Evolutionary conservation across 2,888 invertebrate species (phyloP).

Genomic region (Hydropsyche betteni): DNA sequence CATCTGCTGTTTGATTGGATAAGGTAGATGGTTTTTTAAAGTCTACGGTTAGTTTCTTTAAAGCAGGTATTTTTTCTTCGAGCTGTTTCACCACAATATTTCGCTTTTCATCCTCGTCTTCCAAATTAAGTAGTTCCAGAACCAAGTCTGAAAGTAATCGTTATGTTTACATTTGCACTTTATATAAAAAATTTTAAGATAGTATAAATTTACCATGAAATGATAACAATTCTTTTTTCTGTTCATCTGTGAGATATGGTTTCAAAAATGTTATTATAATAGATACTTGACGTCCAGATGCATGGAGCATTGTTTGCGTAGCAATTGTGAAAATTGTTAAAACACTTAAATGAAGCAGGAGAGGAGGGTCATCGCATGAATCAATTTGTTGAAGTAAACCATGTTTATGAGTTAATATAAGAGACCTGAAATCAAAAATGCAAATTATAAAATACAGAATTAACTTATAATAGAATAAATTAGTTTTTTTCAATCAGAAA

Average conservation of each 20-base stretch:
- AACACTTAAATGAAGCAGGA: slow-evolving; percentile 79
- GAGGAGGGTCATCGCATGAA: slow-evolving; percentile 77
- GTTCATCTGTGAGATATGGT: slow-evolving; percentile 72
- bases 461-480: slow-evolving; percentile 39
- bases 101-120: slow-evolving; percentile 62
- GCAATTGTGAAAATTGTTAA: slow-evolving; percentile 82
- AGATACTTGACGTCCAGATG: slow-evolving; percentile 93
- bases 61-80: slow-evolving; percentile 60
- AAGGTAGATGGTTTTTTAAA: slow-evolving; percentile 59
- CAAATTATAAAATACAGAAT: slow-evolving; percentile 41
- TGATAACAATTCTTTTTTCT: slow-evolving; percentile 70
- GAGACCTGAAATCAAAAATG: slow-evolving; percentile 64
- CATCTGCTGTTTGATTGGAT: slow-evolving; percentile 34
- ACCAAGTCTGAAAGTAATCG: slow-evolving; percentile 68
- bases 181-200: slow-evolving; percentile 26
- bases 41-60: slow-evolving; percentile 66
- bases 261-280: slow-evolving; percentile 79
- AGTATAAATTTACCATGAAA: slow-evolving; percentile 76
- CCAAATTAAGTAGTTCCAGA: slow-evolving; percentile 67
- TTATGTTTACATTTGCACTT: slow-evolving; percentile 11
- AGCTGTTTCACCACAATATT: slow-evolving; percentile 63
- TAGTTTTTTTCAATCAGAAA: slow-evolving; percentile 14
- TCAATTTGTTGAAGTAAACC: slow-evolving; percentile 82
- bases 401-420: slow-evolving; percentile 82
- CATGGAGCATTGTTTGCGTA: slow-evolving; percentile 86